Evolutionary conservation across 2,888 invertebrate genomes (phyloP).

Genomic region (Iphiclides podalirius): DNA sequence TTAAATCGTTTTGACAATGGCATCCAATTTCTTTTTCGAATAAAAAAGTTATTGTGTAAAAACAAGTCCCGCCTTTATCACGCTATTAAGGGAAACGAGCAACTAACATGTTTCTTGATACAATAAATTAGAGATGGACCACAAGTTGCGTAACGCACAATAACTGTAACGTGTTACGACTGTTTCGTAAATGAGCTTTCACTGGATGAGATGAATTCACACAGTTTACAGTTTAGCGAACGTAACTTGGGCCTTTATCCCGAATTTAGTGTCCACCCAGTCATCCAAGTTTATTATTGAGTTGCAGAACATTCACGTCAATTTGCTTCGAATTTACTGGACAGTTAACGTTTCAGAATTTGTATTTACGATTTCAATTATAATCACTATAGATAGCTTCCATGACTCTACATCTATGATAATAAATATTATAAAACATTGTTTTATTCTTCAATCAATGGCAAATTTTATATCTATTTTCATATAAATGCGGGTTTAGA

Average conservation of each 20-base stretch:
- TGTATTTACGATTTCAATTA: conserved; percentile 12
- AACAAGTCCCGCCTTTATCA: not conserved
- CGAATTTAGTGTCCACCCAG: conserved; percentile 19
- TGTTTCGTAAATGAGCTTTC: conserved; percentile 19
- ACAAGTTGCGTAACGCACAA: conserved; percentile 17
- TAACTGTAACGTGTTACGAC: conserved; percentile 14
- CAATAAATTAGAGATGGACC: conserved; percentile 17
- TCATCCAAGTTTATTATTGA: conserved; percentile 22
- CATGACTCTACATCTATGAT: conserved; percentile 1
- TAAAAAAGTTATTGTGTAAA: too few relatives aligned
- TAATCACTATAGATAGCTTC: conserved; percentile 5
- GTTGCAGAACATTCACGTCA: conserved; percentile 17
- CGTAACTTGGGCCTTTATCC: conserved; percentile 21
- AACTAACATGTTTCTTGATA: conserved; percentile 9
- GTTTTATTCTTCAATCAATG: too few relatives aligned
- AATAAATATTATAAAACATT: too few relatives aligned
- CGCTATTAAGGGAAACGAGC: not conserved
- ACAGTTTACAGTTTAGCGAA: conserved; percentile 20
- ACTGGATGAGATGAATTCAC: conserved; percentile 16
- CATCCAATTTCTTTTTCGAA: too few relatives aligned
- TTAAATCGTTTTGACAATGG: too few relatives aligned
- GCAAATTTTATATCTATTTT: too few relatives aligned
- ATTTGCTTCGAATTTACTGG: conserved; percentile 7
- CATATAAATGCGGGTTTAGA: too few relatives aligned
- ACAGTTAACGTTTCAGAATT: conserved; percentile 12